A percentile compares a stretch with the other conserved stretches of the same genome.
phyloP scores from a whole-genome alignment of 2,797 vertebrate genomes.

The Chloroceryle inda region DNA sequence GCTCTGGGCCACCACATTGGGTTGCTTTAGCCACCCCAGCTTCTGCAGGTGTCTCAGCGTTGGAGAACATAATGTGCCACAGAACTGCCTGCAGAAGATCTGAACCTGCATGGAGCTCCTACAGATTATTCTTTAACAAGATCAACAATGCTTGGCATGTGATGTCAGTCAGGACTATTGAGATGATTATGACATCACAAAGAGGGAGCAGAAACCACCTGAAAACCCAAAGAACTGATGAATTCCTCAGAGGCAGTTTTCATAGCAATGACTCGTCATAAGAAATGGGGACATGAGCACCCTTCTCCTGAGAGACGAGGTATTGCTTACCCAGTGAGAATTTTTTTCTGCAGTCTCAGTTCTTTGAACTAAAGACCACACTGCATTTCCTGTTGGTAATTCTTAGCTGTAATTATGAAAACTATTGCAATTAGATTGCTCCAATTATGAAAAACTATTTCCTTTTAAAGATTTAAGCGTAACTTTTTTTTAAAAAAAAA shows the following conservation, averaged over 20 bases:
- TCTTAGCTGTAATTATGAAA: slow-evolving; percentile 34
- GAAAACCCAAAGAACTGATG: not conserved
- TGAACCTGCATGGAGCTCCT: not conserved
- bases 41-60: not conserved
- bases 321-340: not conserved
- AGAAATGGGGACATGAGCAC: not conserved
- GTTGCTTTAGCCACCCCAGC: not conserved
- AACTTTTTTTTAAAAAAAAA: not conserved
- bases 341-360: not conserved
- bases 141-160: fast-evolving
- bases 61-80: fast-evolving
- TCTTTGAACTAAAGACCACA: not conserved
- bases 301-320: not conserved
- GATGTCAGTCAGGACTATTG: fast-evolving
- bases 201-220: fast-evolving
- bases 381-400: slow-evolving; percentile 1
- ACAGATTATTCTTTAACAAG: not conserved
- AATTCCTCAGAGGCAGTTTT: not conserved
- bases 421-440: slow-evolving; percentile 39
- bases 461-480: slow-evolving; percentile 24
- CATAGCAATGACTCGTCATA: not conserved
- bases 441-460: slow-evolving; percentile 49
- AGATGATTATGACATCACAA: not conserved
- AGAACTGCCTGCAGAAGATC: not conserved
- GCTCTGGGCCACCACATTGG: not conserved